Evolutionary conservation across 2,797 vertebrate species (phyloP).

Genomic region (Tachyglossus aculeatus): DNA sequence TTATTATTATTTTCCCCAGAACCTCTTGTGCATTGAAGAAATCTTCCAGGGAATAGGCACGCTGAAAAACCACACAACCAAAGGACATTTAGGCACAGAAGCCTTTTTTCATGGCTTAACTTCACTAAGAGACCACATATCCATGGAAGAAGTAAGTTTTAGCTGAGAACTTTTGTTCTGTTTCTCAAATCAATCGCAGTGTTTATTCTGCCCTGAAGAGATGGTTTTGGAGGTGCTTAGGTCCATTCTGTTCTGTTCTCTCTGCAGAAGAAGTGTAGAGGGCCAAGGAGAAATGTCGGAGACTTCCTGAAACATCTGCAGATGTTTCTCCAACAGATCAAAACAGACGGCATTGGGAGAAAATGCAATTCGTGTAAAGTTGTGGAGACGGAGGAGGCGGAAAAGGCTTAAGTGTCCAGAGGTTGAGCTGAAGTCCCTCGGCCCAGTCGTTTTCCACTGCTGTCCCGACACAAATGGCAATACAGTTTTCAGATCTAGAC

Average conservation of each 20-base stretch:
- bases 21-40: slow-evolving; percentile 49
- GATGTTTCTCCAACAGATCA: slow-evolving; percentile 38
- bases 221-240: not conserved
- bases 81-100: not conserved
- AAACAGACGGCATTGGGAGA: no score
- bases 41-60: slow-evolving; percentile 58
- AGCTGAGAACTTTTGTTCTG: not conserved
- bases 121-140: slow-evolving; percentile 54
- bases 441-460: no score
- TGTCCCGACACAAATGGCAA: not conserved
- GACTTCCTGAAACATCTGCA: slow-evolving; percentile 57
- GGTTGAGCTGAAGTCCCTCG: not conserved
- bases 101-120: slow-evolving; percentile 63
- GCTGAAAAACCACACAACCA: slow-evolving; percentile 44
- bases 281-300: slow-evolving; percentile 43
- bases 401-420: not conserved
- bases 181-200: no score
- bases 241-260: slow-evolving; percentile 5
- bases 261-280: slow-evolving; percentile 63
- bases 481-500: no score
- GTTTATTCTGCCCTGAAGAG: not conserved
- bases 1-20: slow-evolving; percentile 21
- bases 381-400: not conserved
- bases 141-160: slow-evolving; percentile 25
- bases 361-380: no score